Evolutionary conservation across 2,797 vertebrate genomes (phyloP).

Genomic region (Hephaestus fuliginosus): DNA sequence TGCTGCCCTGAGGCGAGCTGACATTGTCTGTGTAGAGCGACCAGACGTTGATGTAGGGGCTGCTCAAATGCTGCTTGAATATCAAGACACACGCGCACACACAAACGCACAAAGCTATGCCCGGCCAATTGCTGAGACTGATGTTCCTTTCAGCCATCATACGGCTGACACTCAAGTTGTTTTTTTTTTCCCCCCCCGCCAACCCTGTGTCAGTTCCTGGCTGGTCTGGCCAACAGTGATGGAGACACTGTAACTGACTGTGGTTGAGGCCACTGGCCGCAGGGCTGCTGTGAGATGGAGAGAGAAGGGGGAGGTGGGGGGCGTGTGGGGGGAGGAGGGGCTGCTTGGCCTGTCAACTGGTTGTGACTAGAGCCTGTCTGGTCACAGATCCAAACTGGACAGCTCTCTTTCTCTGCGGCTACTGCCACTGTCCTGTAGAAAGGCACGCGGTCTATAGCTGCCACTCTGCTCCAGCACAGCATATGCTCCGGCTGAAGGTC

Average conservation of each 20-base stretch:
- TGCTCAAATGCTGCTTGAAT: constrained; percentile 87
- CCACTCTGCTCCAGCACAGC: constrained; percentile 75
- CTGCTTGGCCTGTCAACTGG: constrained; percentile 82
- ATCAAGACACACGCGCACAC: constrained; percentile 65
- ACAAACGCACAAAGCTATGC: constrained; percentile 51
- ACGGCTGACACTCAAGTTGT: constrained; percentile 79
- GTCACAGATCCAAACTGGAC: constrained; percentile 81
- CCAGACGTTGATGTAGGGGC: constrained; percentile 84
- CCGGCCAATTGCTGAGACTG: constrained; percentile 81
- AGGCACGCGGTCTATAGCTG: constrained; percentile 68
- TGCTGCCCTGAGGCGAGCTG: constrained; percentile 86
- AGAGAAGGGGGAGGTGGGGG: neutral
- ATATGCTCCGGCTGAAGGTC: constrained; percentile 88
- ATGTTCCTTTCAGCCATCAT: constrained; percentile 85
- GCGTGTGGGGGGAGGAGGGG: constrained; percentile 3
- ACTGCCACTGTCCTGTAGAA: constrained; percentile 77
- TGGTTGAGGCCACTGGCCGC: constrained; percentile 76
- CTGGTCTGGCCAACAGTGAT: constrained; percentile 76
- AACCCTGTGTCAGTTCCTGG: constrained; percentile 81
- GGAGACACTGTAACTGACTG: constrained; percentile 77
- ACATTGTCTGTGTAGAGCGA: constrained; percentile 86
- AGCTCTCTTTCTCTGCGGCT: constrained; percentile 79
- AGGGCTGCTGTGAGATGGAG: constrained; percentile 70
- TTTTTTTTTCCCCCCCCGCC: constrained; percentile 55
- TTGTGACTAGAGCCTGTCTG: constrained; percentile 80